These are phyloP conservation scores for Darevskia mixta DNA, from an alignment of 2,797 vertebrate species.

Conservation along the genomic window DNA sequence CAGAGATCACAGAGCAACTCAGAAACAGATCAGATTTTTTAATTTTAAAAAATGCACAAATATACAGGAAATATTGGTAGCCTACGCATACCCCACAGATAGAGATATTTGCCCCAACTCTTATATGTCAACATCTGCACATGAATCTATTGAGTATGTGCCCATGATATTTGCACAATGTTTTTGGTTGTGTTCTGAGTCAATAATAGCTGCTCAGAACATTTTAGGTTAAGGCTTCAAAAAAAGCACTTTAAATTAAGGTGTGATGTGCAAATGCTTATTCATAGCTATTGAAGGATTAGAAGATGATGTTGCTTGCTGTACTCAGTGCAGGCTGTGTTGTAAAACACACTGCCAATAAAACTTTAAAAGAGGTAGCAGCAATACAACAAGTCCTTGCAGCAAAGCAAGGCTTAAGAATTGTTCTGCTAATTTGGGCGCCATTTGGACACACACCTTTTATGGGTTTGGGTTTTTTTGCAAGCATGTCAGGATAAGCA, in stretches of 20 bases:
- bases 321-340: constrained; percentile 50
- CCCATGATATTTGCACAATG: constrained; percentile 44
- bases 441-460: constrained; percentile 39
- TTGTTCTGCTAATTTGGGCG: constrained; percentile 57
- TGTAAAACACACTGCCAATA: constrained; percentile 68
- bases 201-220: constrained; percentile 50
- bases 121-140: background rate
- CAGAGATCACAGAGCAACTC: too few relatives aligned
- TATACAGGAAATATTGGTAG: too few relatives aligned
- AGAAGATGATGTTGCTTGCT: constrained; percentile 55
- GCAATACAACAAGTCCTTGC: constrained; percentile 57
- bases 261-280: constrained; percentile 49
- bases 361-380: constrained; percentile 60
- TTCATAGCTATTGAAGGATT: constrained; percentile 64
- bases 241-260: constrained; percentile 62
- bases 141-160: background rate
- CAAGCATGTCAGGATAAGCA: constrained; percentile 53
- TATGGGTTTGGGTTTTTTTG: constrained; percentile 50
- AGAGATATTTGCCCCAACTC: background rate
- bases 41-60: too few relatives aligned
- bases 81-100: background rate
- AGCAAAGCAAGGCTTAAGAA: constrained; percentile 68
- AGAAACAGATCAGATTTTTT: too few relatives aligned
- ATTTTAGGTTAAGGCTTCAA: constrained; percentile 55
- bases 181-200: constrained; percentile 44